Evolutionary conservation across 2,888 invertebrate species (phyloP).

Genomic region (Imbricaverruca yamaguchii): DNA sequence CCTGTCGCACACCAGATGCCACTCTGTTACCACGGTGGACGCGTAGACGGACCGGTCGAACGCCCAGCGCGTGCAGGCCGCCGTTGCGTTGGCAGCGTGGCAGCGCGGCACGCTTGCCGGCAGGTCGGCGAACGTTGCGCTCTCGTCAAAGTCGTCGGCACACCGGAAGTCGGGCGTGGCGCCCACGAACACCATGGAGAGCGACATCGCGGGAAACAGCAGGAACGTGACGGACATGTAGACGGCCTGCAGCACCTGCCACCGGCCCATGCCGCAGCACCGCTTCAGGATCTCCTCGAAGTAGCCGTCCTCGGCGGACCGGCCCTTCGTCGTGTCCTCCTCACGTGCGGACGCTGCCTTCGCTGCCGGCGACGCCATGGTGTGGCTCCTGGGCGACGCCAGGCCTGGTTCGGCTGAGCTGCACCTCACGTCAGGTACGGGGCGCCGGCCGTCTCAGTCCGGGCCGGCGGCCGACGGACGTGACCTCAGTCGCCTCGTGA

Average conservation of each 20-base stretch:
- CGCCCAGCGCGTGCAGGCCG: conserved; percentile 24
- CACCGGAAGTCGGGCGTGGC: conserved; percentile 5
- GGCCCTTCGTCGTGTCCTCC: too few relatives aligned
- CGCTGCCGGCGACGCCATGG: too few relatives aligned
- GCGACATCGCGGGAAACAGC: conserved; percentile 15
- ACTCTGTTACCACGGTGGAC: conserved; percentile 30
- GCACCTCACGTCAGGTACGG: too few relatives aligned
- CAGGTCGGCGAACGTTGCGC: conserved; percentile 21
- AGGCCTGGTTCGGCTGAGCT: too few relatives aligned
- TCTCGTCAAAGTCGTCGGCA: background rate
- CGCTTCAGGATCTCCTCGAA: background rate
- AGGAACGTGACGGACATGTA: conserved; percentile 13
- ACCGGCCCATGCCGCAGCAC: background rate
- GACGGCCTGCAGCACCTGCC: background rate
- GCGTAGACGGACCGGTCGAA: conserved; percentile 28
- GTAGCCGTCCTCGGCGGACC: too few relatives aligned
- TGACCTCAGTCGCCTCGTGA: too few relatives aligned
- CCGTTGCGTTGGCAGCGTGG: too few relatives aligned
- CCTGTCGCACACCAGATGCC: conserved; percentile 31
- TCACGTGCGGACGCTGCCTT: too few relatives aligned
- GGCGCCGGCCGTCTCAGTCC: too few relatives aligned
- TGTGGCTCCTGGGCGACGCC: too few relatives aligned
- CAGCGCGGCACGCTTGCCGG: background rate
- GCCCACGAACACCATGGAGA: conserved; percentile 23
- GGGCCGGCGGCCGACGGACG: too few relatives aligned